phyloP scores from a whole-genome alignment of 2,113 vertebrate species.

The Suricata suricatta region DNA sequence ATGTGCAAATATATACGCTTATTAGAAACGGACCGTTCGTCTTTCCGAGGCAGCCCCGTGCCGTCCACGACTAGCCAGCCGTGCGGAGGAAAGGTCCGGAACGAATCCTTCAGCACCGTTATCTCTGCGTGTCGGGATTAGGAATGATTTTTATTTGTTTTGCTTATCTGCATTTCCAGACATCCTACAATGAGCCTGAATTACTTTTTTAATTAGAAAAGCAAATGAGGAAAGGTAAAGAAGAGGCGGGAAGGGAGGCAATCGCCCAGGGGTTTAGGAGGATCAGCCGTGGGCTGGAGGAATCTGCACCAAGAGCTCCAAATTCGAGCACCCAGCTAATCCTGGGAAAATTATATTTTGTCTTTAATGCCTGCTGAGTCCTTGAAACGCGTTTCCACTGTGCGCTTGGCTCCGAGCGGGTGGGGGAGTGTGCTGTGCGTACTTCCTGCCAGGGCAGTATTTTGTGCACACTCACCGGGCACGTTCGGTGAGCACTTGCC shows the following conservation, averaged over 20 bases:
- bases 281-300: background rate
- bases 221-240: constrained; percentile 54
- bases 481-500: rapidly evolving
- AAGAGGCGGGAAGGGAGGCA: background rate
- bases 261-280: background rate
- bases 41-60: rapidly evolving
- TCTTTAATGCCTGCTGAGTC: background rate
- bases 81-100: rapidly evolving
- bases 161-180: constrained; percentile 64
- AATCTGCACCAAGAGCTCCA: rapidly evolving
- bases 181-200: constrained; percentile 60
- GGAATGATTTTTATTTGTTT: background rate
- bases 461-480: rapidly evolving
- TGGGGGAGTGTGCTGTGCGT: rapidly evolving
- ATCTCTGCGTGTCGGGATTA: background rate
- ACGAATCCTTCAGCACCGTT: rapidly evolving
- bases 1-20: rapidly evolving
- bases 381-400: background rate
- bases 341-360: background rate
- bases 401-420: rapidly evolving
- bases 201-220: constrained; percentile 79
- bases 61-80: rapidly evolving
- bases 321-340: background rate
- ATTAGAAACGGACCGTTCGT: rapidly evolving
- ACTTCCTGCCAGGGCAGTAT: rapidly evolving